Evolutionary conservation across 2,888 invertebrate genomes (phyloP), one percentile per base, ranked within the genome.

Genomic region (Nezara viridula): DNA sequence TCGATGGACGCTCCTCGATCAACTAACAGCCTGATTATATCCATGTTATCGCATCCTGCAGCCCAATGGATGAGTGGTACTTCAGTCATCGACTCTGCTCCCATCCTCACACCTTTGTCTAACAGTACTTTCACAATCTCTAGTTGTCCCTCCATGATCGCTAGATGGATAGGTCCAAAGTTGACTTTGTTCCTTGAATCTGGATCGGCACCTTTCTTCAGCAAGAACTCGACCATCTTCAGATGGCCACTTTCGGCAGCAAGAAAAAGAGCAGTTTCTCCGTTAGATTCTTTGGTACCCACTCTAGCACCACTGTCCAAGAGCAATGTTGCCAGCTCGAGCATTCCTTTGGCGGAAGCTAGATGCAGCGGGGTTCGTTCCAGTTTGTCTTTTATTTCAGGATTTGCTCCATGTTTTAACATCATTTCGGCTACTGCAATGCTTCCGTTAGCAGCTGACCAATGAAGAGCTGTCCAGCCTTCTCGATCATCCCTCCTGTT

Each of bases 391-490:
- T 60, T 88, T n/a, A 19, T 32, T 44, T 88, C 66, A 24, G 47
- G 47, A 16, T 47, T 88, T 40, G 88, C 88, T 21, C 73, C 47
- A 12, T 47, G 66, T 27, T 44, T 47, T 24, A 88, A 66, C 24
- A 88, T 44, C 7, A 44, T 2, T 47, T 60, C 40, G 47, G 60
- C 88, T 12, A 88, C 66, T 16, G 55, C 88, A n/a, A 66, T 4
- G 16, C 40, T 50, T 14, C 60, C 60, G 32, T 88, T 40, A 10
- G 44, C 47, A 24, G 88, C 88, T n/a, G 88, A 66, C 73, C 55
- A 27, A n/a, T 88, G 88, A 66, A 88, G 60, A 40, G 88, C 60
- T 3, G 88, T 88, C 73, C 60, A 37, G 9, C 88, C 88, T 66
- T 88, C 88, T 19, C 14, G 40, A 9, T 40, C 81, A 37, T 81